A percentile compares a stretch with the other conserved stretches of the same genome.
Conservation (phyloP, 53 echinoderm and acorn worm species). For the Temnopleurus reevesii region DNA sequence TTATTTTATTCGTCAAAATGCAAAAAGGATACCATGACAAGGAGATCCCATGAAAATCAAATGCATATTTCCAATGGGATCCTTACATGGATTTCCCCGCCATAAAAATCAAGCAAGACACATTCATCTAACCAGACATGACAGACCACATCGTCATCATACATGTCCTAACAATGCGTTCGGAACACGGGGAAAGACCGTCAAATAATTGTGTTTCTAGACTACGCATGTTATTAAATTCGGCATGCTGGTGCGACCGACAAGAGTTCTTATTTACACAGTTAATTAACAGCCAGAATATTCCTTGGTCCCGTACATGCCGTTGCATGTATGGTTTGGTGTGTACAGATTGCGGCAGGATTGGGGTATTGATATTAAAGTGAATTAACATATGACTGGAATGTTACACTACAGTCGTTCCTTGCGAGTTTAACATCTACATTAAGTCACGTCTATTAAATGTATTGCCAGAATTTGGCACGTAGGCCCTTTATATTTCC, state of each 20-base stretch:
- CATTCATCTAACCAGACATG: too few species aligned
- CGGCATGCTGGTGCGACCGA: slow-evolving; percentile 30
- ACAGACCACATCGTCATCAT: not conserved
- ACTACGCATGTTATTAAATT: slow-evolving; percentile 60
- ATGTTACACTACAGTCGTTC: too few species aligned
- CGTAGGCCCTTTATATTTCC: too few species aligned
- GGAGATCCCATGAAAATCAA: too few species aligned
- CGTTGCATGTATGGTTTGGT: not conserved
- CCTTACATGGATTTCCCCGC: too few species aligned
- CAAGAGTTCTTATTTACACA: slow-evolving; percentile 50
- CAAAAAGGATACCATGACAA: too few species aligned
- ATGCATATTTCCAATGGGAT: too few species aligned
- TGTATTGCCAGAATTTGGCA: too few species aligned
- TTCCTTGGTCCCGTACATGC: slow-evolving; percentile 24
- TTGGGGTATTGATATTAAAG: not conserved
- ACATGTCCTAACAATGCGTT: slow-evolving; percentile 20
- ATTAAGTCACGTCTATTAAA: too few species aligned
- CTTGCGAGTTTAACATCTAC: too few species aligned
- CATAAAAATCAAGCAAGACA: too few species aligned
- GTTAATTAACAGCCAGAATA: slow-evolving; percentile 55
- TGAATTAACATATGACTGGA: not conserved
- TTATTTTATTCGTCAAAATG: too few species aligned
- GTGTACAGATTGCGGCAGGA: not conserved
- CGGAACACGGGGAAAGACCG: not conserved
- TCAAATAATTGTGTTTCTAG: slow-evolving; percentile 65